These are phyloP conservation scores for Setipinna tenuifilis DNA, from an alignment of 2,797 vertebrate genomes.

Conservation along the genomic window DNA sequence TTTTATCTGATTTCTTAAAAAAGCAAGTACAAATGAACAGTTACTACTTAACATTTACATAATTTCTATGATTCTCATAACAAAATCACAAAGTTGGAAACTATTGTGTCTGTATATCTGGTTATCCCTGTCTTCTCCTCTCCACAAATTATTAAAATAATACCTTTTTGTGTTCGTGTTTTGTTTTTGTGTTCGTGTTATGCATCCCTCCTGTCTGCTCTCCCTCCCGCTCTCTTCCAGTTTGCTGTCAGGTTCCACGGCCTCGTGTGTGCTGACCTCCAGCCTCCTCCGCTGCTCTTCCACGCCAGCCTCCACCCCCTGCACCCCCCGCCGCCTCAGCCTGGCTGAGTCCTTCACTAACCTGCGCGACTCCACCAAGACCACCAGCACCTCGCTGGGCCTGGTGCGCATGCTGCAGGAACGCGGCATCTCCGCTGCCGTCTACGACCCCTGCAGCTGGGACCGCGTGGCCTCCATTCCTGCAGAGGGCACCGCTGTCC, in stretches of 20 bases:
- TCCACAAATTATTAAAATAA: too few relatives aligned
- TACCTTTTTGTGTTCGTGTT: too few relatives aligned
- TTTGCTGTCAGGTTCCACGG: slow-evolving; percentile 48
- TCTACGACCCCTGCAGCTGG: slow-evolving; percentile 92
- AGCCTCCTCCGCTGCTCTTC: slow-evolving; percentile 73
- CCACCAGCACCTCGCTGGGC: slow-evolving; percentile 94
- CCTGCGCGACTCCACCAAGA: slow-evolving; percentile 91
- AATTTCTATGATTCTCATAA: too few relatives aligned
- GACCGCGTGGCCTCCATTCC: slow-evolving; percentile 77
- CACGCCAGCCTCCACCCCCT: slow-evolving; percentile 88
- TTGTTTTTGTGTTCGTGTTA: too few relatives aligned
- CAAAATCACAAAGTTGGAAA: too few relatives aligned
- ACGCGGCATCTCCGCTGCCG: slow-evolving; percentile 88
- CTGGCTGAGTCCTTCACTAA: slow-evolving; percentile 95
- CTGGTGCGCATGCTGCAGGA: slow-evolving; percentile 92
- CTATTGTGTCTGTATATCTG: too few relatives aligned
- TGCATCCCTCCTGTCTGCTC: too few relatives aligned
- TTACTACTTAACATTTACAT: too few relatives aligned
- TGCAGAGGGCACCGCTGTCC: slow-evolving; percentile 46
- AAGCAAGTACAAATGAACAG: too few relatives aligned
- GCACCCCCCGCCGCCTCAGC: slow-evolving; percentile 92
- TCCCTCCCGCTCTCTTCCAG: slow-evolving; percentile 42
- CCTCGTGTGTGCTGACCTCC: slow-evolving; percentile 71
- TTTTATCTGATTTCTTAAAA: too few relatives aligned
- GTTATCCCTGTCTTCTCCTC: too few relatives aligned